phyloP scores from a whole-genome alignment of 2,888 invertebrate genomes.

The Gryllus longicercus region DNA sequence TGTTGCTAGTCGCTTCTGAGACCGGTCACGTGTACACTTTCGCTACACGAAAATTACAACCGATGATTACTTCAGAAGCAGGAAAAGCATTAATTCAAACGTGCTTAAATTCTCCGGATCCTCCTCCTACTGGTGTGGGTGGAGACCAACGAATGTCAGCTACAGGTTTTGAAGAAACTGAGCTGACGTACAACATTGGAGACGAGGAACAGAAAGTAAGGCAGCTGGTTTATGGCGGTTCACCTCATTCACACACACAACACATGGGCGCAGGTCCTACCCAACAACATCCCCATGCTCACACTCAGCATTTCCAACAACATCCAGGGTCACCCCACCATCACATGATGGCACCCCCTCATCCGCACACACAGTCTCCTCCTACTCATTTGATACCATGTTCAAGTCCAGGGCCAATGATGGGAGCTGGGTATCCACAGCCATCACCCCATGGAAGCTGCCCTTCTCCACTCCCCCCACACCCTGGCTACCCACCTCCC shows the following conservation, averaged over 20 bases:
- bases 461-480: conserved; percentile 67
- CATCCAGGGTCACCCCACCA: conserved; percentile 54
- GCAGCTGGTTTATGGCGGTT: conserved; percentile 81
- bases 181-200: conserved; percentile 93
- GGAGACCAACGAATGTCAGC: conserved; percentile 97
- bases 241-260: conserved; percentile 49
- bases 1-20: conserved; percentile 97
- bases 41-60: conserved; percentile 96
- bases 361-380: conserved; percentile 56
- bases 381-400: conserved; percentile 55
- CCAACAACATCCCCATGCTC: conserved; percentile 40
- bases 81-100: conserved; percentile 98
- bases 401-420: conserved; percentile 70
- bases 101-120: conserved; percentile 96
- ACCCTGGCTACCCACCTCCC: conserved; percentile 56
- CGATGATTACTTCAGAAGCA: conserved; percentile 97
- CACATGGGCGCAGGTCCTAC: conserved; percentile 35
- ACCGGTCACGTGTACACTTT: conserved; percentile 99
- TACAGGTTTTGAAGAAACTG: conserved; percentile 97
- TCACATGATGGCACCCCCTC: conserved; percentile 61
- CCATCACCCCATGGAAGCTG: conserved; percentile 45
- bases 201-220: conserved; percentile 97
- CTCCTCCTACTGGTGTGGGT: conserved; percentile 56
- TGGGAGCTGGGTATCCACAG: conserved; percentile 52
- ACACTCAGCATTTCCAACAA: conserved; percentile 48